A percentile compares a stretch with the other conserved stretches of the same genome.
Conservation (phyloP, 2,797 vertebrate genomes). For the Pseudochaenichthys georgianus region DNA sequence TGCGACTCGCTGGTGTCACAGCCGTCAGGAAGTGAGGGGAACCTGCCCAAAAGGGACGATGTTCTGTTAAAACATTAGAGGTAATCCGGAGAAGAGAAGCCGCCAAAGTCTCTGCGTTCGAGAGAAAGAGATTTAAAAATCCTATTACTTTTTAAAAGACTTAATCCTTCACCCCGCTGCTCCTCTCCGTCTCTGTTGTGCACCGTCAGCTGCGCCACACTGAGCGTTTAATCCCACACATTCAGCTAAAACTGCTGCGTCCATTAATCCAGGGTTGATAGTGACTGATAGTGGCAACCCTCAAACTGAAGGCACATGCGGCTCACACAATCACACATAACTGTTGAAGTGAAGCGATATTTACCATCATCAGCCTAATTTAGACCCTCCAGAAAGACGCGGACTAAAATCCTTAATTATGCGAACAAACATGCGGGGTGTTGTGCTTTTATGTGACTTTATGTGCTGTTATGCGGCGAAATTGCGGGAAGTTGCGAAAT, state of each 20-base stretch:
- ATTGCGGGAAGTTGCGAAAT: too few species aligned
- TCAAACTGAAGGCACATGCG: constrained; percentile 24
- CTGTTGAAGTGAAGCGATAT: too few species aligned
- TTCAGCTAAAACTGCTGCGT: constrained; percentile 44
- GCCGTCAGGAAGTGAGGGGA: constrained; percentile 45
- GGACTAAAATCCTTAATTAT: too few species aligned
- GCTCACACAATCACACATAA: not conserved
- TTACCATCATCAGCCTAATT: too few species aligned
- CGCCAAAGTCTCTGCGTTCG: constrained; percentile 64
- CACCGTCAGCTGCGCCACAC: constrained; percentile 56
- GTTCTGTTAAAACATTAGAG: constrained; percentile 45
- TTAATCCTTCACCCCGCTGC: constrained; percentile 65
- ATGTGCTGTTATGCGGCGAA: too few species aligned
- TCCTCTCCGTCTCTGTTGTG: constrained; percentile 30
- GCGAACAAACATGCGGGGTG: too few species aligned
- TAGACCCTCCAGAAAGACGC: too few species aligned
- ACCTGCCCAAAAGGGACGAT: constrained; percentile 46
- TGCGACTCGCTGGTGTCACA: constrained; percentile 20
- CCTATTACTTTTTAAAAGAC: constrained; percentile 66
- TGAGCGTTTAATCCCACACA: constrained; percentile 53
- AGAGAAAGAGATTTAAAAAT: constrained; percentile 69
- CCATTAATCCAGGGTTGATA: constrained; percentile 32
- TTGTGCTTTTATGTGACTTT: too few species aligned
- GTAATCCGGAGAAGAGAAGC: constrained; percentile 51
- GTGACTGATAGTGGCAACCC: constrained; percentile 23